Evolutionary conservation across 2,888 invertebrate genomes (phyloP).

Genomic region (Calliphora vomitoria): DNA sequence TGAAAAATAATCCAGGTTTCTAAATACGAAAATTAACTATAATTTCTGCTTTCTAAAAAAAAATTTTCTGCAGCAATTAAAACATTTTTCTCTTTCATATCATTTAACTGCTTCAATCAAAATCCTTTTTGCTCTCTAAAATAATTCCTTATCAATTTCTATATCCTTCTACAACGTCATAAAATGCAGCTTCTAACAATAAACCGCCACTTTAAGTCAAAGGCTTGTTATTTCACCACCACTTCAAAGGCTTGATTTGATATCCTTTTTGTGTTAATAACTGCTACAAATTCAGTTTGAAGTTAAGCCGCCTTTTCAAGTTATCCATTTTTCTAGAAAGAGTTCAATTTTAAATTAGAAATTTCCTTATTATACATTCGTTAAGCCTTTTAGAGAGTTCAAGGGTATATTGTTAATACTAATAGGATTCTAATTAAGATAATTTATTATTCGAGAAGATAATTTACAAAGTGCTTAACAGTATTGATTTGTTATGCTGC

Average conservation of each 20-base stretch:
- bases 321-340: background rate
- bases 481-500: background rate
- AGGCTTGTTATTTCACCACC: constrained; percentile 8
- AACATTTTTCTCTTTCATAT: too few species aligned
- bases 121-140: constrained; percentile 16
- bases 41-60: too few species aligned
- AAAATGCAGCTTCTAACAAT: background rate
- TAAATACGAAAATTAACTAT: too few species aligned
- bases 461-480: constrained; percentile 8
- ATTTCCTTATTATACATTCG: constrained; percentile 11
- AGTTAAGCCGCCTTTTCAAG: constrained; percentile 28
- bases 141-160: background rate
- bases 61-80: too few species aligned
- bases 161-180: constrained; percentile 6
- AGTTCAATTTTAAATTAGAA: constrained; percentile 1
- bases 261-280: constrained; percentile 10
- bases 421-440: constrained; percentile 61
- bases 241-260: constrained; percentile 40
- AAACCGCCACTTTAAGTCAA: background rate
- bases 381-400: constrained; percentile 26
- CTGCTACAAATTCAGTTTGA: background rate
- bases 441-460: constrained; percentile 9
- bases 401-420: background rate
- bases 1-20: too few species aligned
- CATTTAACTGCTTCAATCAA: background rate